Evolutionary conservation across 2,888 invertebrate species (phyloP), one percentile per base, ranked within the genome.

Genomic region (Caenorhabditis becei): DNA sequence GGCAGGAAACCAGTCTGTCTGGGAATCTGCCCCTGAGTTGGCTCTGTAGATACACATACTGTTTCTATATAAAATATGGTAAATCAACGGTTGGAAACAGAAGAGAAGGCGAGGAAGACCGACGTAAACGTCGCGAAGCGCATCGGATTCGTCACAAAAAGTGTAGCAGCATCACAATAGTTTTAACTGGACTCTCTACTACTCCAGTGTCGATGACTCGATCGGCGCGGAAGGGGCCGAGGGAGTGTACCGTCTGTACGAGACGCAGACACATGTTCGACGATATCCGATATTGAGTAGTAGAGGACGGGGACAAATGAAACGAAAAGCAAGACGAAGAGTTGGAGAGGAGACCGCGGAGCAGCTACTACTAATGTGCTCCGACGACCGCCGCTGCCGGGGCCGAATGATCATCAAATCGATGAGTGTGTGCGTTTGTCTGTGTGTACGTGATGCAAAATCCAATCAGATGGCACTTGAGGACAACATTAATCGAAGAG

Each of bases 401-500:
- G 24, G 11, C 41, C 47, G 54, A 62, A 23, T 62, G 74, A 74
- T 74, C 65, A 66, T 74, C 65, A 65, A 74, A 74, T 74, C 74
- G 59, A 74, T 65, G 56, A 53, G 70, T 54, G 71, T 53, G 54
- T 65, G 51, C 41, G 44, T 37, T 32, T 58, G 14, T 59, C 18
- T 32, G 59, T 51, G 71, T 63, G 63, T 72, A 59, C 58, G 74
- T 74, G 74, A 74, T 74, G 74, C 65, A 44, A 75, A 75, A 75
- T 75, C 59, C 67, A 61, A 75, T 75, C 80, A 67, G 66, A 71
- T 75, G 74, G 65, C 65, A 74, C 74, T 74, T 65, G 74, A 66
- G 74, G 59, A 65, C 59, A 65, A 74, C 74, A 74, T 74, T 74
- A 74, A 74, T 74, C 47, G 59, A 51, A 14, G 69, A 56, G 59